Conservation (phyloP, 1,140 invertebrate genomes). For the Fopius arisanus region DNA sequence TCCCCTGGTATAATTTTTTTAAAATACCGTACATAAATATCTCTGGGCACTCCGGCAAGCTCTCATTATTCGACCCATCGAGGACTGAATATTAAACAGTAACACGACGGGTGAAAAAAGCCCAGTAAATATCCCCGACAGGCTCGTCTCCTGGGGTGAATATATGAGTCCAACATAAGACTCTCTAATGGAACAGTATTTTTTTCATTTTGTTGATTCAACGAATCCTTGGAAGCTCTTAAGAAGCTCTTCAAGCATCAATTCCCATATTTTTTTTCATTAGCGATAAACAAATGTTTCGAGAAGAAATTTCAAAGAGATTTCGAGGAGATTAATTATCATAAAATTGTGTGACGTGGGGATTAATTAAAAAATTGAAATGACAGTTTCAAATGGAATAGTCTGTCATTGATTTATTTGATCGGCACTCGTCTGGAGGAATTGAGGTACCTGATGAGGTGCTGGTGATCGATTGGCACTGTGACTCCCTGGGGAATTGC, state of each 20-base stretch:
- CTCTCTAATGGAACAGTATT: not conserved
- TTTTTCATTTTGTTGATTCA: not conserved
- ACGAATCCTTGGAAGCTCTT: not conserved
- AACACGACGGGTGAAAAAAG: not conserved
- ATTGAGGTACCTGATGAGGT: slow-evolving; percentile 35
- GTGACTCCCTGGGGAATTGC: slow-evolving; percentile 48
- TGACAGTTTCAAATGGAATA: not conserved
- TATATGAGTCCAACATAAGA: not conserved
- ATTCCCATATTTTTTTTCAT: not conserved
- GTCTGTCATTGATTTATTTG: not conserved
- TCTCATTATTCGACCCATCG: not conserved
- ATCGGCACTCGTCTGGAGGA: not conserved
- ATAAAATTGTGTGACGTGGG: not conserved
- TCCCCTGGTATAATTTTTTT: not conserved
- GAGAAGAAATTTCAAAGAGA: no score
- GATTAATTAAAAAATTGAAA: not conserved
- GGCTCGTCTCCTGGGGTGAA: not conserved
- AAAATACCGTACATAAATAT: not conserved
- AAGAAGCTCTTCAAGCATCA: not conserved
- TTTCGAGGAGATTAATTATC: no score
- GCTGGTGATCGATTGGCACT: slow-evolving; percentile 44
- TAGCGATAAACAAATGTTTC: not conserved
- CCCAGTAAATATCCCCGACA: not conserved
- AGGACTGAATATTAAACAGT: not conserved
- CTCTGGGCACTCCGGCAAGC: not conserved